A percentile compares a stretch with the other conserved stretches of the same genome.
Evolutionary conservation across 1,140 invertebrate genomes (phyloP).

Genomic region (Drosophila gunungcola): DNA sequence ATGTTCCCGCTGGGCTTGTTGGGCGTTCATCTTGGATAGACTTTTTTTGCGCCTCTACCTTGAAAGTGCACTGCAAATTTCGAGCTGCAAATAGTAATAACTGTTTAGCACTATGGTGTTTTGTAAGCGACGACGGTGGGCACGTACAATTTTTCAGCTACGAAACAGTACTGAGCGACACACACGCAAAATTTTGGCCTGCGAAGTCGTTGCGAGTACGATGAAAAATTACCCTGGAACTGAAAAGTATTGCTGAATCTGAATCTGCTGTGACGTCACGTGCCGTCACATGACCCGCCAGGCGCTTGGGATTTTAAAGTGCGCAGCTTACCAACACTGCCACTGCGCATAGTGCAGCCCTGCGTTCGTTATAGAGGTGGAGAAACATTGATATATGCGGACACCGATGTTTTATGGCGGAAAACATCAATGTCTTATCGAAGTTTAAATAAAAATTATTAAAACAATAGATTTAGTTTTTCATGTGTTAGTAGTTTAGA

Average conservation of each 20-base stretch:
- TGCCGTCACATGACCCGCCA: constrained; percentile 73
- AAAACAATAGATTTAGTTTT: no score
- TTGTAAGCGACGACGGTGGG: no score
- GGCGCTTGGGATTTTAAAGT: constrained; percentile 2
- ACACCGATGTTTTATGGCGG: no score
- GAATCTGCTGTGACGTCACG: constrained; percentile 75
- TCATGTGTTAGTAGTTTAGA: no score
- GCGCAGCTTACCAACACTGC: not conserved
- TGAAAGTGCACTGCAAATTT: constrained; percentile 81
- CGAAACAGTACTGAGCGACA: constrained; percentile 73
- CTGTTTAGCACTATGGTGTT: not conserved
- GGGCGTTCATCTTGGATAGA: constrained; percentile 72
- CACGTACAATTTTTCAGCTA: constrained; percentile 80
- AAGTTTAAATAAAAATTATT: no score
- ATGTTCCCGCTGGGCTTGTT: constrained; percentile 90
- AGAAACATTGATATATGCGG: no score
- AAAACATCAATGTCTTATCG: no score
- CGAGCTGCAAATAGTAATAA: constrained; percentile 58
- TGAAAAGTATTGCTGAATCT: constrained; percentile 20
- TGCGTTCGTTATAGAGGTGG: no score
- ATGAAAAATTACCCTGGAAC: constrained; percentile 69
- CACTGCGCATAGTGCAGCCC: no score
- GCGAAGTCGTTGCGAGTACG: constrained; percentile 77
- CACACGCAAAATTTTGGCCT: constrained; percentile 76
- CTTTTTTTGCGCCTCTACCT: constrained; percentile 65